Conservation (phyloP, 2,888 invertebrate species). For the Drosophila pegasa region DNA sequence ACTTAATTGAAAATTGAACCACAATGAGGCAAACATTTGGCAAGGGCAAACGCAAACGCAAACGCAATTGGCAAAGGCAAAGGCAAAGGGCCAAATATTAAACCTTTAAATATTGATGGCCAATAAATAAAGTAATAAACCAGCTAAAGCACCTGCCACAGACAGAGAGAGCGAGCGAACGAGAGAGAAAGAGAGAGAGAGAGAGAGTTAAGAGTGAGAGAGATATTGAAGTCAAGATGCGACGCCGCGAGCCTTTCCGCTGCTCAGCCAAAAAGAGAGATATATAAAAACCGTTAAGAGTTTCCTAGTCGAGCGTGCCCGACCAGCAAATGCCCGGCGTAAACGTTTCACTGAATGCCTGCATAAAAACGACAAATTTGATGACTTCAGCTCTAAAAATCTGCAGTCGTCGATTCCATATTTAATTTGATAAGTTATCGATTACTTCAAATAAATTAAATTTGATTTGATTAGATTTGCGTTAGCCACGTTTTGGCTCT, state of each 20-base stretch:
- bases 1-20: conserved; percentile 63
- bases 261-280: background rate
- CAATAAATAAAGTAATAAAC: conserved; percentile 67
- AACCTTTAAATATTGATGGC: conserved; percentile 68
- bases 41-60: conserved; percentile 8
- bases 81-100: conserved; percentile 50
- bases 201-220: background rate
- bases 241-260: conserved; percentile 30
- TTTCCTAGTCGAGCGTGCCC: background rate
- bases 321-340: too few species aligned
- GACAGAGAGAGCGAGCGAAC: background rate
- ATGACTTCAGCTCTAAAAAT: too few species aligned
- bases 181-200: background rate
- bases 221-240: conserved; percentile 40
- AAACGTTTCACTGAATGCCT: too few species aligned
- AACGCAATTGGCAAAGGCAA: background rate
- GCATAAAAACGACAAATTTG: too few species aligned
- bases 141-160: conserved; percentile 17
- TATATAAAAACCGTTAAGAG: background rate
- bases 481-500: too few species aligned
- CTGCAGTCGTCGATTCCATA: too few species aligned
- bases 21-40: conserved; percentile 40
- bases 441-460: too few species aligned
- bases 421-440: too few species aligned
- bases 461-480: too few species aligned